phyloP scores from a whole-genome alignment of 2,797 vertebrate species.

The Anguilla anguilla region DNA sequence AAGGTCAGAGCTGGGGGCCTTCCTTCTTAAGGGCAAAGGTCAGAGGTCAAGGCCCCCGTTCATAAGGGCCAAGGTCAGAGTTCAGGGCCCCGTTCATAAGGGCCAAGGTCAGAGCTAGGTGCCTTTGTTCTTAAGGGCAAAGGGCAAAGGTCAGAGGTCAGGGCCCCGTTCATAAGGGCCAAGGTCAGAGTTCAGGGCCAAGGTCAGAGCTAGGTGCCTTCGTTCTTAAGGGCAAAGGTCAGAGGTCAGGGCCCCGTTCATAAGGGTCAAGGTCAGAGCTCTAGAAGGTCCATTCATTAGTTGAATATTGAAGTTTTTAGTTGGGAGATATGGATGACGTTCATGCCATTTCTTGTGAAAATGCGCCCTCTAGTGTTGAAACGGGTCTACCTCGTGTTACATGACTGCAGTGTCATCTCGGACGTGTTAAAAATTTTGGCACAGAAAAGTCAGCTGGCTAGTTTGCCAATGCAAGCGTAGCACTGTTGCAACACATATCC shows the following conservation, averaged over 20 bases:
- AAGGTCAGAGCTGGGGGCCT: constrained; percentile 61
- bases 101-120: constrained; percentile 66
- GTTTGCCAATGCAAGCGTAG: constrained; percentile 21
- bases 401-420: not conserved
- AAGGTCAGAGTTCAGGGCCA: too few relatives aligned
- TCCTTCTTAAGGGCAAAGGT: too few relatives aligned
- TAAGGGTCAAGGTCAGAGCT: too few relatives aligned
- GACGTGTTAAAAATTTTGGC: not conserved
- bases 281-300: too few relatives aligned
- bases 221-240: constrained; percentile 78
- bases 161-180: too few relatives aligned
- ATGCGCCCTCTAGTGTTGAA: not conserved
- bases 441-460: constrained; percentile 16
- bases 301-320: not conserved
- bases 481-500: not conserved
- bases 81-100: too few relatives aligned
- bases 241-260: not conserved
- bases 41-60: too few relatives aligned
- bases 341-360: not conserved
- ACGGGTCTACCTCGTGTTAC: not conserved
- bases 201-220: too few relatives aligned
- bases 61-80: too few relatives aligned
- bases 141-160: too few relatives aligned
- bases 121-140: too few relatives aligned
- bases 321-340: not conserved